Conservation (phyloP, 2,113 vertebrate species). For the Pampusana beccarii region DNA sequence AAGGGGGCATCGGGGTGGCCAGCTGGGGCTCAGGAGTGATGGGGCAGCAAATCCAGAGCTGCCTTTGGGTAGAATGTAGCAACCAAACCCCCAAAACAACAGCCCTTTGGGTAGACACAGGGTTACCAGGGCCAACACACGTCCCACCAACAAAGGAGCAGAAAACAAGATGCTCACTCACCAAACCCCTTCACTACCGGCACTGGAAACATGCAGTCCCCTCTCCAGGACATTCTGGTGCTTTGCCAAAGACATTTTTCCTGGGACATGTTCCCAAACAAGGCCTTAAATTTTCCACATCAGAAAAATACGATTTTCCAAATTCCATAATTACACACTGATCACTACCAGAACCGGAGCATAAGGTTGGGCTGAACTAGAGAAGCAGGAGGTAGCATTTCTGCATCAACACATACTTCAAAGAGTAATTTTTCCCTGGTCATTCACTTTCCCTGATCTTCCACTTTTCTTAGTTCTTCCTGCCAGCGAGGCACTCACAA, state of each 20-base stretch:
- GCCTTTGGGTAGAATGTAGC: background rate
- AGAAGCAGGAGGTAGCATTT: background rate
- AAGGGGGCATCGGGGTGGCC: background rate
- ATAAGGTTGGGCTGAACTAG: background rate
- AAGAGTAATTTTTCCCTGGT: background rate
- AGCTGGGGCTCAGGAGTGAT: accelerated
- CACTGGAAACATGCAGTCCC: background rate
- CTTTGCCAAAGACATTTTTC: background rate
- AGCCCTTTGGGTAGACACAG: background rate
- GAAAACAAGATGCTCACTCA: background rate
- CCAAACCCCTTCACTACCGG: background rate
- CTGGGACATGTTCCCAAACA: background rate
- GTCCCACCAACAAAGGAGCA: background rate
- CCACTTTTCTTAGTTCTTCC: background rate
- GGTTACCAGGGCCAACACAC: no score
- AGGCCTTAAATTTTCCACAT: background rate
- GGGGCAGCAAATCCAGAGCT: background rate
- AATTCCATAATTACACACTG: background rate
- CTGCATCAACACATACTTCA: background rate
- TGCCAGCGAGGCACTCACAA: background rate
- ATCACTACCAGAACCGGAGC: background rate
- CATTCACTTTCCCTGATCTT: background rate
- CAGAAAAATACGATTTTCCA: background rate
- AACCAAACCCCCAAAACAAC: background rate
- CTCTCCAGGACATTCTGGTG: background rate